Base-by-base conservation (phyloP, 2,888 invertebrate genomes). In the Lasioglossum calceatum region DNA sequence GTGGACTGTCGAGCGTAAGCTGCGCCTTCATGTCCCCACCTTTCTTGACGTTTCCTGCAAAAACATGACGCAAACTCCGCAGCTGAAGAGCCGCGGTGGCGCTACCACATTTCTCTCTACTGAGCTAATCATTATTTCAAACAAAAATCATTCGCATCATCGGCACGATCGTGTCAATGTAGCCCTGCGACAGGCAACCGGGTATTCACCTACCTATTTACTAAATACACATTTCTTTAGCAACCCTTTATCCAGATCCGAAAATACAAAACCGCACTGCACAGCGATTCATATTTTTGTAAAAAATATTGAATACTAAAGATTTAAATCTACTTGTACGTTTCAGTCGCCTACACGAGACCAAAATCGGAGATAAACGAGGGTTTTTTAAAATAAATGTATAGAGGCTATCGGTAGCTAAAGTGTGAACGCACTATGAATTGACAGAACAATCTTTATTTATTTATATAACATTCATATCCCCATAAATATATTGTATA, bases 1-100 rank as follows among this genome's bases (percentile, higher is more conserved):
- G 91, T 92, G 89, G 89, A 93, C 93, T 92, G 91, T 84, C 81
- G 90, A 89, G 76, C 72, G 74, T 81, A 72, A 76, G 84, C 82
- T 85, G 85, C 83, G 86, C 79, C 83, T 86, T 87, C 87, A 36
- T 76, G 83, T 84, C 89, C 91, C 90, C 91, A 89, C 91, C 88
- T 89, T 83, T 42, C 84, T 89, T 91, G 85, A 86, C 79, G 79
- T 90, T 90, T 89, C 86, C 78, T 85, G 72, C 58, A 77, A 86
- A 86, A 86, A 76, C 78, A 76, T 87, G 82, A 91, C 90, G 91
- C 88, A 91, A 80, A 87, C 81, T 80, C 70, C 82, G 50, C n/a
- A 39, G 16, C 44, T 64, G 14, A 79, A 61, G 23, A 39, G 32
- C 44, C 61, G 77, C 77, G 75, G 50, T 79, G 86, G 84, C 86